A percentile compares a stretch with the other conserved stretches of the same genome.
phyloP scores from a whole-genome alignment of 2,113 vertebrate genomes.

The Dicentrarchus labrax region DNA sequence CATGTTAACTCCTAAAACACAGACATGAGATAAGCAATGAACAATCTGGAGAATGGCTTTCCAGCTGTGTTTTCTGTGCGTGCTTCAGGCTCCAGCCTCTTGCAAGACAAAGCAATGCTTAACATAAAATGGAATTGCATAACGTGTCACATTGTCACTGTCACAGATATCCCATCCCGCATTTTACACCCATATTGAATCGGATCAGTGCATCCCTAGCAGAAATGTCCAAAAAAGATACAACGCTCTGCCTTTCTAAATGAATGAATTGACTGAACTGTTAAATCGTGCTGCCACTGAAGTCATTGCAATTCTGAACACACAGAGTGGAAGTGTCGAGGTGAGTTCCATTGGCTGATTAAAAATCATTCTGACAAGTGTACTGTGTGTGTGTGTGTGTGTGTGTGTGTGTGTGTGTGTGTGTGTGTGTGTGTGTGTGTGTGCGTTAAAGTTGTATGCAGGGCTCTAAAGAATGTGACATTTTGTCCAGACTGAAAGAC shows the following conservation, averaged over 20 bases:
- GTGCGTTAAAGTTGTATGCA: constrained; percentile 19
- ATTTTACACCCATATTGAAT: constrained; percentile 36
- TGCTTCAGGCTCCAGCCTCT: constrained; percentile 22
- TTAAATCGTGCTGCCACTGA: constrained; percentile 26
- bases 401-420: background rate
- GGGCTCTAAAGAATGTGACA: constrained; percentile 49
- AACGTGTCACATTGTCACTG: constrained; percentile 24
- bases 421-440: background rate
- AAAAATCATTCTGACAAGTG: constrained; percentile 38
- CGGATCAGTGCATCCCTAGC: constrained; percentile 10
- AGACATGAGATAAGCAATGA: constrained; percentile 8
- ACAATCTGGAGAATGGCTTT: constrained; percentile 26
- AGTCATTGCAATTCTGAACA: constrained; percentile 46
- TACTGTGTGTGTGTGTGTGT: background rate
- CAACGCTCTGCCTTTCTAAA: constrained; percentile 10
- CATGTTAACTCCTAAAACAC: background rate
- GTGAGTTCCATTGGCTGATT: constrained; percentile 46
- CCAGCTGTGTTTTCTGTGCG: constrained; percentile 7
- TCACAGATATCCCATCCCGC: constrained; percentile 33
- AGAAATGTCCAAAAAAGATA: constrained; percentile 35
- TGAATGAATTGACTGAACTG: constrained; percentile 27
- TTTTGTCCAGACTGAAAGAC: constrained; percentile 61
- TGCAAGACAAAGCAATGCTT: constrained; percentile 42
- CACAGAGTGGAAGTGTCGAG: constrained; percentile 32
- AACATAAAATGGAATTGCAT: constrained; percentile 27